Base-by-base conservation (phyloP, 2,797 vertebrate species). In the Cyprinodon diabolis region DNA sequence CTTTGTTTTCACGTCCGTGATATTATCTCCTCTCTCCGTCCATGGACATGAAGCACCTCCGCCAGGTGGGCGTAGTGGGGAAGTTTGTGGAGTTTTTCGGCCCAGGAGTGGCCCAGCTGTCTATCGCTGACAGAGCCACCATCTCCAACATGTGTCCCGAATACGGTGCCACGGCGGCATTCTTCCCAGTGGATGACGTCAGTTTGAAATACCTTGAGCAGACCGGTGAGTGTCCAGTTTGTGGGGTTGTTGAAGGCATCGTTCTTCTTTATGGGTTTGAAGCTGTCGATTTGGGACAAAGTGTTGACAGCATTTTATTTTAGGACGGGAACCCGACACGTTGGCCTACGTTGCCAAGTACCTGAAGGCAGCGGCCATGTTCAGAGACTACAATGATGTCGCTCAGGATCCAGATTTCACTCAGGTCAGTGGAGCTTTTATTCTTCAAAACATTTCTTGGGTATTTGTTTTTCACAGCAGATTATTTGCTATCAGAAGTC, bases 91-190 rank as follows among this genome's bases (percentile, higher is more conserved):
- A 99, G 90, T 99, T 99, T 81, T 99, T 98, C 4, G 98, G 98
- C 25, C 95, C 97, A 0, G 97, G 98, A 12, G 96, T 98, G n/a
- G 93, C 95, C 74, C 96, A 97, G 72, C 87, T 99, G 65, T 99
- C 98, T 25, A 98, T 99, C 49, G 98, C 98, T 30, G 98, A 99
- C 90, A 90, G 98, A 82, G 98, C 98, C 83, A 99, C 98, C 15
- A 98, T 99, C 75, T 96, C 98, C 80, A 99, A 99, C 90, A 99
- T 99, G 98, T 99, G 98, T 82, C 98, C 98, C 0, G 98, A 99
- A 80, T 99, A 99, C 0, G 98, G 98, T 35, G 98, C 97, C 47
- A 99, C 98, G 0, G 97, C 97, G 0, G 97, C 96, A 1, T 99
- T 96, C 89, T 99, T 99, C 87, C 97, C 98, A 0, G 97, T 99